Evolutionary conservation across 1,140 invertebrate genomes (phyloP), one percentile per base, ranked within the genome.

Genomic region (Lutraria rhynchaena): DNA sequence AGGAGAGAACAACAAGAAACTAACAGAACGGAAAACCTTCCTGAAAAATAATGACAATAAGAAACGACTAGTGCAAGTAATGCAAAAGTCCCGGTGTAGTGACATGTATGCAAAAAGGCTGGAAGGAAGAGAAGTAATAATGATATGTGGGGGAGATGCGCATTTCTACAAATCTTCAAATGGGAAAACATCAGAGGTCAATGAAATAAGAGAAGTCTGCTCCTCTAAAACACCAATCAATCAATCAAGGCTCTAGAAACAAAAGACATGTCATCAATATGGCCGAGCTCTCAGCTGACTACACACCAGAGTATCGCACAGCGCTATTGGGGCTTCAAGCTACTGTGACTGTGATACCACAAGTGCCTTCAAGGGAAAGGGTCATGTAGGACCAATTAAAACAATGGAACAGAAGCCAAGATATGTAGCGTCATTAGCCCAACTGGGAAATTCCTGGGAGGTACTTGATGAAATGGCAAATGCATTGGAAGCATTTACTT

Each of bases 41-140:
- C 41, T 84, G 17, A 67, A 9, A 19, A 86, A 82, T 74, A 74
- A 84, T 60, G 78, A 86, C 22, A 86, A 84, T 49, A 86, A 84
- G 35, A 44, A 17, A 63, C 78, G 84, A 31, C 53, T 82, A 9
- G 69, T 74, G 0, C 22, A 74, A 5, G 17, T 86, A 19, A 9
- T 82, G 11, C 17, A n/a, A 15, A 49, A 74, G 11, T 60, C 44
- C 13, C 81, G 76, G 84, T 33, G 65, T 31, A 69, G n/a, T 60
- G 46, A 83, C 19, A 15, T 11, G 5, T 80, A 41, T 53, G 57
- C 41, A 3, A 33, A 19, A 15, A 77, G 74, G 19, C 31, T 85
- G 1, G 27, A 58, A 49, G 74, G 63, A 9, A 78, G 65, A 49
- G 29, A 71, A 24, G 49, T 82, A 15, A 69, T 82, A 13, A 17